These are phyloP conservation scores for Zoanthus sansibaricus DNA, from an alignment of 92 coral and sea anemone species.

Conservation along the genomic window DNA sequence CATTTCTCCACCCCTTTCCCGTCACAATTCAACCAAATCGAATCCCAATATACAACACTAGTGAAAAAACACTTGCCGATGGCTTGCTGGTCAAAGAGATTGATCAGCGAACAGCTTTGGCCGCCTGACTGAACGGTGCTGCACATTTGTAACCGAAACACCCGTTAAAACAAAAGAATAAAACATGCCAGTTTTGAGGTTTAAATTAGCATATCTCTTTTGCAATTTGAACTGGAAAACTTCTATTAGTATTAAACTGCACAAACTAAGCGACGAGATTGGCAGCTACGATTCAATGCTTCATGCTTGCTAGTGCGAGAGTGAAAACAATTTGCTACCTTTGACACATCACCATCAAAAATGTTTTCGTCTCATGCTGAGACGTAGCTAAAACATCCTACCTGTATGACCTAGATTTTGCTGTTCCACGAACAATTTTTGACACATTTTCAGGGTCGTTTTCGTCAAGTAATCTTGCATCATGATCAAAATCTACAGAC, in stretches of 20 bases:
- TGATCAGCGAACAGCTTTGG: not conserved
- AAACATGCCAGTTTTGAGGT: not conserved
- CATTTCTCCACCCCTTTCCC: slow-evolving; percentile 47
- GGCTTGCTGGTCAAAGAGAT: not conserved
- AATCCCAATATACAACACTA: slow-evolving; percentile 7
- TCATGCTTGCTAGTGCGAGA: not conserved
- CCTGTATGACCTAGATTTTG: slow-evolving; percentile 43
- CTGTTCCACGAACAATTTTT: slow-evolving; percentile 43
- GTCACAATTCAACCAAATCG: slow-evolving; percentile 34
- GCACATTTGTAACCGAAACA: not conserved
- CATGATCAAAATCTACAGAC: slow-evolving; percentile 4
- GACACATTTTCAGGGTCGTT: slow-evolving; percentile 26
- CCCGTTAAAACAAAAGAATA: not conserved
- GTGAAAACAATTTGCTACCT: not conserved
- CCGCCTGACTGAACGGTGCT: not conserved
- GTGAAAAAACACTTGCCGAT: not conserved
- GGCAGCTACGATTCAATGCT: slow-evolving; percentile 2
- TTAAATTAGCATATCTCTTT: not conserved
- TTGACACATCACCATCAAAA: slow-evolving; percentile 18
- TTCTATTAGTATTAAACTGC: not conserved
- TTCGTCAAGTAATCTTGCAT: slow-evolving; percentile 4
- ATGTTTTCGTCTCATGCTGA: slow-evolving; percentile 42
- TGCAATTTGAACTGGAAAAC: not conserved
- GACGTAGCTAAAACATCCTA: slow-evolving; percentile 39
- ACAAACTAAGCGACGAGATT: not conserved